phyloP scores from a whole-genome alignment of 2,797 vertebrate genomes.

The Bovichtus variegatus region DNA sequence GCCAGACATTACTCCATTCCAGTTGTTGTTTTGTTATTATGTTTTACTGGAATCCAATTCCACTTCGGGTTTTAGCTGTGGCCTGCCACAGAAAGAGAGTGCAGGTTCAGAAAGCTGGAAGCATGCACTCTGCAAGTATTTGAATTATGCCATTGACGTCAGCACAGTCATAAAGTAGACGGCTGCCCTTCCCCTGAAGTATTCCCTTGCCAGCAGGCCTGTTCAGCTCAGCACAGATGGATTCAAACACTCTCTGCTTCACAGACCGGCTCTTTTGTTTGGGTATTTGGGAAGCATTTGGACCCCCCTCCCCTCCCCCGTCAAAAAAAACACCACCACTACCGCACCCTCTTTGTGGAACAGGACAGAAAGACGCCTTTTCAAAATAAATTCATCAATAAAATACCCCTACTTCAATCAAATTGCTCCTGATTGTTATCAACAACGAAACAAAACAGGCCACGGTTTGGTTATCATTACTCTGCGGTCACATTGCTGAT shows the following conservation, averaged over 20 bases:
- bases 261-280: constrained; percentile 82
- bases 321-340: constrained; percentile 50
- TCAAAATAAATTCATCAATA: constrained; percentile 18
- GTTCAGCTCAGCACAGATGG: constrained; percentile 88
- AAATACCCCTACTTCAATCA: constrained; percentile 26
- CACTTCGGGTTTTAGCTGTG: constrained; percentile 86
- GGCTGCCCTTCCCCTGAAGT: constrained; percentile 93
- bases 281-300: constrained; percentile 76
- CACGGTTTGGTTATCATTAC: constrained; percentile 21
- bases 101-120: constrained; percentile 91
- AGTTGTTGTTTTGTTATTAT: constrained; percentile 34
- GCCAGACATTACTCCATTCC: constrained; percentile 50
- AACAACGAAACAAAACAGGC: constrained; percentile 16
- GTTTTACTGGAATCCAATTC: constrained; percentile 66
- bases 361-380: constrained; percentile 40
- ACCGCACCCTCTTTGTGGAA: constrained; percentile 50
- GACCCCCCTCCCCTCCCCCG: constrained; percentile 10
- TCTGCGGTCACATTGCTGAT: not conserved
- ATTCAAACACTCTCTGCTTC: constrained; percentile 82
- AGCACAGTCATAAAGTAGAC: constrained; percentile 99
- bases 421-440: constrained; percentile 37
- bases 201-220: constrained; percentile 93
- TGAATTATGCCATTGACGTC: constrained; percentile 99
- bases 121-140: constrained; percentile 96
- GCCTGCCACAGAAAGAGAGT: constrained; percentile 80